phyloP scores from a whole-genome alignment of 2,113 vertebrate genomes.

The Actinemys pallida region DNA sequence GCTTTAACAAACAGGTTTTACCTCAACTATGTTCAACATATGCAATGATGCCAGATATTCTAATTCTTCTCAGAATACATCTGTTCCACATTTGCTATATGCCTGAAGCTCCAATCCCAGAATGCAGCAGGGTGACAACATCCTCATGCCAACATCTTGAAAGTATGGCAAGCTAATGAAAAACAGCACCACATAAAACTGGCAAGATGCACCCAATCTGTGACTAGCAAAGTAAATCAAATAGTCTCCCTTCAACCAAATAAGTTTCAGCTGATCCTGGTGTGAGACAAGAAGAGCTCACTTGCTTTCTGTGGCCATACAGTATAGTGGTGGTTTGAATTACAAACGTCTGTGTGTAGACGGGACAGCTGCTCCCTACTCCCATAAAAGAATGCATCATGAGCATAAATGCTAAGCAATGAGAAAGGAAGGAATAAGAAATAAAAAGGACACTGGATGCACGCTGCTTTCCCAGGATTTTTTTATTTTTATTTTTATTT shows the following conservation, averaged over 20 bases:
- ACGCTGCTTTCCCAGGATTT: conserved; percentile 59
- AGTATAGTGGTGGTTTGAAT: rapidly evolving
- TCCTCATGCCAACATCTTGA: rapidly evolving
- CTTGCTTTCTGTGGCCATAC: rapidly evolving
- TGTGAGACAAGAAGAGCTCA: rapidly evolving
- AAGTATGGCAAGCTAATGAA: rapidly evolving
- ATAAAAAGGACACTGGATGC: conserved; percentile 14
- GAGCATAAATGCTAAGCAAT: rapidly evolving
- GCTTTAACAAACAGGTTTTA: rapidly evolving
- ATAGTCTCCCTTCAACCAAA: rapidly evolving
- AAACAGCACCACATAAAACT: rapidly evolving
- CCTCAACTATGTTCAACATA: rapidly evolving
- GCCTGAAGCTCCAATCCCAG: background rate
- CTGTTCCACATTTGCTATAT: rapidly evolving
- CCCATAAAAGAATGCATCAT: rapidly evolving
- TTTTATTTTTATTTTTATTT: conserved; percentile 73
- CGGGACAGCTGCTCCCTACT: rapidly evolving
- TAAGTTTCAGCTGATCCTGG: rapidly evolving
- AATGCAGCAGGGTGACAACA: rapidly evolving
- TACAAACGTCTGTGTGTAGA: rapidly evolving
- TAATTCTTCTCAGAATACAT: rapidly evolving
- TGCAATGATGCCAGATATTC: background rate
- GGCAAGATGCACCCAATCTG: rapidly evolving
- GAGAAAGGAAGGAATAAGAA: background rate
- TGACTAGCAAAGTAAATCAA: rapidly evolving